A percentile compares a stretch with the other conserved stretches of the same genome.
These are phyloP conservation scores for Didymodactylos carnosus DNA, from an alignment of 2,888 invertebrate species.

Conservation along the genomic window DNA sequence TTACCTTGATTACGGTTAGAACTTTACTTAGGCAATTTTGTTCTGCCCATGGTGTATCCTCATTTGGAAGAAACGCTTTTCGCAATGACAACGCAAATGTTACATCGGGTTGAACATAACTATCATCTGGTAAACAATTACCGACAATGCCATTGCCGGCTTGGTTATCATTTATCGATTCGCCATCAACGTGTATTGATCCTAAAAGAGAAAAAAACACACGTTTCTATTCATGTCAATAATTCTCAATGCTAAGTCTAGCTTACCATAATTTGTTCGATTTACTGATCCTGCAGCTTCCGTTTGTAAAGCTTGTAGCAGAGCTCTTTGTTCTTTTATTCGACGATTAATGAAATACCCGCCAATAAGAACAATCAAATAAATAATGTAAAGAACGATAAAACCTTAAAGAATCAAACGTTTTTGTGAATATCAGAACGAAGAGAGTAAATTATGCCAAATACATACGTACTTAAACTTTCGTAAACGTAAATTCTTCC, in stretches of 20 bases:
- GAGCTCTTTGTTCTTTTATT: constrained; percentile 5
- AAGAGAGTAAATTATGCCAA: neutral
- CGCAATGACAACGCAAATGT: neutral
- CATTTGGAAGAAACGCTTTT: neutral
- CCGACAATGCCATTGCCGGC: no score
- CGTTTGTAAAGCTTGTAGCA: neutral
- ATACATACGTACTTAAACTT: constrained; percentile 25
- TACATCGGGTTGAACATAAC: neutral
- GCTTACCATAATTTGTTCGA: neutral
- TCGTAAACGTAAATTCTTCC: constrained; percentile 37
- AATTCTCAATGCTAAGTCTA: neutral
- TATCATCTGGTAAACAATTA: neutral
- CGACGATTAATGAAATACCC: constrained; percentile 21
- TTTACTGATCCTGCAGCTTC: neutral
- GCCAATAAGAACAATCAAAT: constrained; percentile 37
- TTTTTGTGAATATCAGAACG: neutral
- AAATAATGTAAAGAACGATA: constrained; percentile 36
- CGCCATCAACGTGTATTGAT: constrained; percentile 10
- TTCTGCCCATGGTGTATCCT: constrained; percentile 31
- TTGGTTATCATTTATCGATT: constrained; percentile 15
- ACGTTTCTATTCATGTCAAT: neutral
- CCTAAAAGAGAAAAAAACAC: neutral
- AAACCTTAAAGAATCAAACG: constrained; percentile 25
- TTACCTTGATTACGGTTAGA: constrained; percentile 35
- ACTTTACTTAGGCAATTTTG: constrained; percentile 26